phyloP scores from a whole-genome alignment of 2,888 invertebrate genomes.

The Dryomyza anilis region DNA sequence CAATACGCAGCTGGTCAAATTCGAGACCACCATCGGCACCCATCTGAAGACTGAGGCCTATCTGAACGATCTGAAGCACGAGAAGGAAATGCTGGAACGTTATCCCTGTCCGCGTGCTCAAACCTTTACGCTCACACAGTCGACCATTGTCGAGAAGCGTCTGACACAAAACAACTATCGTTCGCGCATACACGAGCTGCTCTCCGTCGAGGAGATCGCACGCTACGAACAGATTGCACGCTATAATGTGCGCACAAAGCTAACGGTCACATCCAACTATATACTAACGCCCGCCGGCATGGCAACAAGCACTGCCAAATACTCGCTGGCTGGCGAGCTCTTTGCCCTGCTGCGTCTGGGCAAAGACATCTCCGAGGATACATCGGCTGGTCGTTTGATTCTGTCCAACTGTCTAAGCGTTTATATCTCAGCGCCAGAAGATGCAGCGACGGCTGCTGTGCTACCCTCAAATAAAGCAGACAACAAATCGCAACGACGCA shows the following conservation, averaged over 20 bases:
- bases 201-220: conserved; percentile 79
- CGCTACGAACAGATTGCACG: conserved; percentile 71
- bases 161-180: conserved; percentile 74
- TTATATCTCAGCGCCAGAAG: conserved; percentile 64
- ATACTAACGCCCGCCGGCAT: conserved; percentile 72
- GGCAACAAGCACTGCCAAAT: conserved; percentile 75
- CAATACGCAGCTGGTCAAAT: conserved; percentile 64
- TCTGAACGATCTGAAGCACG: conserved; percentile 62
- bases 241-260: conserved; percentile 70
- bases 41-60: conserved; percentile 62
- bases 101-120: conserved; percentile 73
- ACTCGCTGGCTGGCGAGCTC: conserved; percentile 75
- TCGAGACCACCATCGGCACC: conserved; percentile 65
- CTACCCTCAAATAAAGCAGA: neutral
- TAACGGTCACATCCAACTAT: conserved; percentile 71
- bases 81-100: conserved; percentile 64
- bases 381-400: conserved; percentile 78
- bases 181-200: conserved; percentile 74
- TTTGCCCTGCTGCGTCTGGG: conserved; percentile 75
- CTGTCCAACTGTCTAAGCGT: conserved; percentile 77
- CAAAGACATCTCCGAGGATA: conserved; percentile 80
- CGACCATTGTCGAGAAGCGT: conserved; percentile 68
- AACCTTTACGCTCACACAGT: conserved; percentile 71
- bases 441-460: conserved; percentile 32
- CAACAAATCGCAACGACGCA: conserved; percentile 50